Evolutionary conservation across 2,113 vertebrate genomes (phyloP).

Genomic region (Coregonus clupeaformis): DNA sequence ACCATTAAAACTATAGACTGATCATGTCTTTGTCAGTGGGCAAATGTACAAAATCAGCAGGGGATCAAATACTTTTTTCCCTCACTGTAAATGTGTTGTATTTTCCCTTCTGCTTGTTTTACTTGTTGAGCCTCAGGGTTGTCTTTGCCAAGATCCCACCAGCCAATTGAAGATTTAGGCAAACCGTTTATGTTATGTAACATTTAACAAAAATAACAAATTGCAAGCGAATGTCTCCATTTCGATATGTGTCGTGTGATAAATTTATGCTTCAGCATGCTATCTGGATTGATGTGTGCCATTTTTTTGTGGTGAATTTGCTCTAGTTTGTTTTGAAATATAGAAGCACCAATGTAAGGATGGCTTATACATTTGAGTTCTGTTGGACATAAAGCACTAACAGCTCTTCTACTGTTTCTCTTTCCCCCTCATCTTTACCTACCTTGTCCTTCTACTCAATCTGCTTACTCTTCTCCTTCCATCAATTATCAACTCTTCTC

Average conservation of each 20-base stretch:
- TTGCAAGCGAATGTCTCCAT: background rate
- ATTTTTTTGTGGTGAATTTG: slow-evolving; percentile 8
- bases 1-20: no score
- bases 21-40: no score
- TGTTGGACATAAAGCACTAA: background rate
- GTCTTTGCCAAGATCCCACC: slow-evolving; percentile 22
- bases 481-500: background rate
- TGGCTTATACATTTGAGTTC: background rate
- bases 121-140: slow-evolving; percentile 4
- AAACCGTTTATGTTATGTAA: background rate
- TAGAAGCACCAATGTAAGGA: background rate
- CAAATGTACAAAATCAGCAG: no score
- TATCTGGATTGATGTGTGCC: slow-evolving; percentile 11
- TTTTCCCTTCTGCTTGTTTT: slow-evolving; percentile 13
- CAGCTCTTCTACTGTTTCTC: background rate
- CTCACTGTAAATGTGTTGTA: no score
- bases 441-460: background rate
- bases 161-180: background rate
- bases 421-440: background rate
- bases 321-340: background rate
- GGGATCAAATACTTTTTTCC: no score
- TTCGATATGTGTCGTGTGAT: background rate
- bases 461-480: background rate
- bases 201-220: slow-evolving; percentile 5
- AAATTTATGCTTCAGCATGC: slow-evolving; percentile 34